These are phyloP conservation scores for Cybosia mesomella DNA, from an alignment of 2,888 invertebrate species.

Conservation along the genomic window DNA sequence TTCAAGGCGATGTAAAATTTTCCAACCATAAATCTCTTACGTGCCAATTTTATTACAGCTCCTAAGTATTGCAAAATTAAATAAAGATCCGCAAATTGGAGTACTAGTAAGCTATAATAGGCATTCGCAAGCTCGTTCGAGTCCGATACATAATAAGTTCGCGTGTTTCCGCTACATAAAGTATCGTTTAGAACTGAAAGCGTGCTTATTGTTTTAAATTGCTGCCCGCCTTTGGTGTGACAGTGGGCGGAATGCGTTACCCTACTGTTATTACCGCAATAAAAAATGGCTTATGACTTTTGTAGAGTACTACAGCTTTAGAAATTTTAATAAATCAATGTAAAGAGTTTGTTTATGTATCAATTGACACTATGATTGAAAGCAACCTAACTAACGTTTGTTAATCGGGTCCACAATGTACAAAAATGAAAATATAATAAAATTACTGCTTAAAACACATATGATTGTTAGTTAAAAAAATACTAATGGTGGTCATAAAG, in stretches of 20 bases:
- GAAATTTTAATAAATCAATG: slow-evolving; percentile 19
- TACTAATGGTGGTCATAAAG: too few species aligned
- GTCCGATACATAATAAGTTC: slow-evolving; percentile 54
- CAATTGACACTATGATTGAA: not conserved
- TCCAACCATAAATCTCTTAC: not conserved
- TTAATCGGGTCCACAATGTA: too few species aligned
- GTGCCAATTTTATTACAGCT: not conserved
- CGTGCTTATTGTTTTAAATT: slow-evolving; percentile 84
- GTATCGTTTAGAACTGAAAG: slow-evolving; percentile 75
- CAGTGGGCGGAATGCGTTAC: slow-evolving; percentile 74
- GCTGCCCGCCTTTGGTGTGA: slow-evolving; percentile 79
- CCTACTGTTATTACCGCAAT: slow-evolving; percentile 42
- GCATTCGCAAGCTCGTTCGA: slow-evolving; percentile 63
- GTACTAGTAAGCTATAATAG: slow-evolving; percentile 11
- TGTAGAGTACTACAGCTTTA: slow-evolving; percentile 23
- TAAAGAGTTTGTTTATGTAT: slow-evolving; percentile 5
- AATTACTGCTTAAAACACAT: too few species aligned
- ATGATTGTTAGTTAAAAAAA: too few species aligned
- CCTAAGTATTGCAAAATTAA: slow-evolving; percentile 2
- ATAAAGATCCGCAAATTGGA: not conserved
- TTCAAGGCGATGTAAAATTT: not conserved
- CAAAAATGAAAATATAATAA: too few species aligned
- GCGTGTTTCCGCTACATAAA: slow-evolving; percentile 79
- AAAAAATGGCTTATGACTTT: slow-evolving; percentile 31
- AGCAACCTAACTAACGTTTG: too few species aligned